phyloP scores from a whole-genome alignment of 2,888 invertebrate species.

The Stenodera caucasica region DNA sequence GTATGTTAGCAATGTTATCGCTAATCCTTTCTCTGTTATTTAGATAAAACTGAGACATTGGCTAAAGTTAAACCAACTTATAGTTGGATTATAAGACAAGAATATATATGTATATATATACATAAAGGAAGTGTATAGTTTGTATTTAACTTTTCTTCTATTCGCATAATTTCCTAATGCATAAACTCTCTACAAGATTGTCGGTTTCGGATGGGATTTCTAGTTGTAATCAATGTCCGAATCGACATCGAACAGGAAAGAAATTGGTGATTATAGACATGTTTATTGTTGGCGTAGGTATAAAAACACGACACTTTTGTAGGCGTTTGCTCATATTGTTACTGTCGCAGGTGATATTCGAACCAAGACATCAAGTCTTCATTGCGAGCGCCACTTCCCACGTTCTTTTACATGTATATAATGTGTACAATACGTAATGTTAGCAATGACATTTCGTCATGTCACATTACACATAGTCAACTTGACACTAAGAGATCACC shows the following conservation, averaged over 20 bases:
- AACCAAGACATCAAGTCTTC: conserved; percentile 12
- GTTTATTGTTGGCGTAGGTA: conserved; percentile 8
- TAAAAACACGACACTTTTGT: conserved; percentile 12
- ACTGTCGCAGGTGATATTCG: conserved; percentile 12
- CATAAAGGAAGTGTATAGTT: background rate
- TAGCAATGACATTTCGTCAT: conserved; percentile 9
- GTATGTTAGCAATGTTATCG: conserved; percentile 11
- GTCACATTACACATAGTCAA: conserved; percentile 2
- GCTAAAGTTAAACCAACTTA: background rate
- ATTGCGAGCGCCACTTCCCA: conserved; percentile 13
- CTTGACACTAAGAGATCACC: background rate
- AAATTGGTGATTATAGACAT: conserved; percentile 5
- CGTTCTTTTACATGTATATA: background rate
- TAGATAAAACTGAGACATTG: background rate
- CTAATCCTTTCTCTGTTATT: conserved; percentile 1
- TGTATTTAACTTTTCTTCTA: background rate
- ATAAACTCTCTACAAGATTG: background rate
- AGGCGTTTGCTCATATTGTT: conserved; percentile 11
- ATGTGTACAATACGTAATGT: background rate
- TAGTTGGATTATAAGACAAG: no score
- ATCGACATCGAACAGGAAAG: conserved; percentile 5
- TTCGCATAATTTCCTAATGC: background rate
- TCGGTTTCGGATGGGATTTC: background rate
- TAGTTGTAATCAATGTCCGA: conserved; percentile 3
- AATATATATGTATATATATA: no score